Percentiles rank a stretch among this genome's conserved stretches.
Evolutionary conservation across 1,140 invertebrate species (phyloP).

Genomic region (Drosophila pseudoobscura): DNA sequence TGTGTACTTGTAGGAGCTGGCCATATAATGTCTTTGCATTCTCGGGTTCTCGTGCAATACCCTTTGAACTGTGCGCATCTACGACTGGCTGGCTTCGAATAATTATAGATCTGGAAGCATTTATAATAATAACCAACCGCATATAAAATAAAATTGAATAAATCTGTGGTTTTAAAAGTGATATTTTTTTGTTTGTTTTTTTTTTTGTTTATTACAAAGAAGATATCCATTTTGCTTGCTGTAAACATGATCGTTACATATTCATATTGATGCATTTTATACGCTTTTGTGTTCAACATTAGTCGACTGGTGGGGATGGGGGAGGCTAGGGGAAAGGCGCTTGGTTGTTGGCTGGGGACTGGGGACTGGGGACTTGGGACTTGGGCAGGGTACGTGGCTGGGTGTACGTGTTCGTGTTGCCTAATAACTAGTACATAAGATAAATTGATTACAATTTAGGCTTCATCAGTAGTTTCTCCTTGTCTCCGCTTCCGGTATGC

Average conservation of each 20-base stretch:
- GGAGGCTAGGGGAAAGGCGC: constrained; percentile 1
- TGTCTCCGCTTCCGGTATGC: not conserved
- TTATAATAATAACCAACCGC: too few relatives aligned
- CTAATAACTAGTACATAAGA: constrained; percentile 57
- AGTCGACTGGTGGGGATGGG: constrained; percentile 6
- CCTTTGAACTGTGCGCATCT: too few relatives aligned
- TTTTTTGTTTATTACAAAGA: constrained; percentile 47
- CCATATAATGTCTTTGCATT: too few relatives aligned
- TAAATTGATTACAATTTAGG: constrained; percentile 69
- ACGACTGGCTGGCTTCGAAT: too few relatives aligned
- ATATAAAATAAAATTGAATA: not conserved
- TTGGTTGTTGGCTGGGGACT: constrained; percentile 11
- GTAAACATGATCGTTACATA: constrained; percentile 33
- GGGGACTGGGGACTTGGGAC: constrained; percentile 2
- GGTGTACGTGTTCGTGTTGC: constrained; percentile 45
- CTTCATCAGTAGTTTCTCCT: constrained; percentile 37
- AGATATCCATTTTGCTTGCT: constrained; percentile 35
- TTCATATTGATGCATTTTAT: constrained; percentile 35
- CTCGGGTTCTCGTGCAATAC: too few relatives aligned
- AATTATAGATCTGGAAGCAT: too few relatives aligned
- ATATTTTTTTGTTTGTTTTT: constrained; percentile 26
- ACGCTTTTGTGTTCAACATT: constrained; percentile 35
- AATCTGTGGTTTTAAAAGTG: constrained; percentile 22
- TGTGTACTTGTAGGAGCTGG: too few relatives aligned
- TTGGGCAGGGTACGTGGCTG: constrained; percentile 17